Base-by-base conservation (phyloP, 2,797 vertebrate species). In the Antennarius maculatus region DNA sequence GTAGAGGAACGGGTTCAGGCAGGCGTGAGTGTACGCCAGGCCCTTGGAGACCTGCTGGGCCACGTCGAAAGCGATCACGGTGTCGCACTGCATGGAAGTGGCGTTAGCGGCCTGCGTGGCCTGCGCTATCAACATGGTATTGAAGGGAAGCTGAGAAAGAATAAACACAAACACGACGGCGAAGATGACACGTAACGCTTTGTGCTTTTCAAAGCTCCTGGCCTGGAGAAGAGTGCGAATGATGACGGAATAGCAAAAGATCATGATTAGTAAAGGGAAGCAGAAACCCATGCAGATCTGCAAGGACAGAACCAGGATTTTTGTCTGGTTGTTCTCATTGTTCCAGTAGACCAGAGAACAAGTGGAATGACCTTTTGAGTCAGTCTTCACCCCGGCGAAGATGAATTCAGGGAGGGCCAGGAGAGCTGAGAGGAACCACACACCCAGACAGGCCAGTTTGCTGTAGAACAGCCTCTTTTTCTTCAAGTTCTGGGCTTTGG, bases 1-100 rank as follows among this genome's bases (percentile, higher is more conserved):
- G 0, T 97, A 97, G 58, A 98, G 86, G 65, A 97, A 84, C 0
- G 97, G 96, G 84, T 97, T 98, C 51, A 97, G 88, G 85, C 97
- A 98, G 67, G 95, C 94, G 57, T 97, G 97, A 8, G 94, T 91
- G 61, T 94, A 97, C 2, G 96, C 96, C 0, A 97, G 75, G 65
- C 89, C 92, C 80, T 95, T 95, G 12, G 95, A 93, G 18, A 97
- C 71, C 87, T 96, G 95, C 63, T 93, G 87, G 0, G 87, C 92
- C 0, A 96, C 73, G 58, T 96, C 94, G 0, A 95, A 83, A 7
- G 1, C 11, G 11, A 42, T 67, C 0, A 79, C 50, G 5, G 56
- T 27, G 1, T 68, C 0, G 9, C 96, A 98, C 1, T 80, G 73
- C 5, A 84, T 91, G 13, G 86, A 89, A 9, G 67, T 85, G 0